Percentiles rank a stretch among this genome's conserved stretches.
These are phyloP conservation scores for Carassius gibelio DNA, from an alignment of 2,113 vertebrate genomes.

Conservation along the genomic window DNA sequence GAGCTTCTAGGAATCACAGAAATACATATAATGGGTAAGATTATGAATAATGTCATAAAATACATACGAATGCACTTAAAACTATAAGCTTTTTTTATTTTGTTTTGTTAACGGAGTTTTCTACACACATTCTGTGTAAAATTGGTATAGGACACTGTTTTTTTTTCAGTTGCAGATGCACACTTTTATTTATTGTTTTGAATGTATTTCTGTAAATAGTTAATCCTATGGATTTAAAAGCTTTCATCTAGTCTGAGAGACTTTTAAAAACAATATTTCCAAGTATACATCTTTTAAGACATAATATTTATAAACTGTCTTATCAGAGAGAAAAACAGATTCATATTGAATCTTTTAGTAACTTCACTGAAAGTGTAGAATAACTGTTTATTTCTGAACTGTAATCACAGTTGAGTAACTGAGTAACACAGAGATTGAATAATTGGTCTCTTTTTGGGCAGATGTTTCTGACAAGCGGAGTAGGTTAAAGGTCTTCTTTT, in stretches of 20 bases:
- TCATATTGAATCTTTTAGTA: constrained; percentile 91
- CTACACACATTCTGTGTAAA: constrained; percentile 46
- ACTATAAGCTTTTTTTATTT: constrained; percentile 51
- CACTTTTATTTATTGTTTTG: background rate
- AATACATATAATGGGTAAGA: constrained; percentile 24
- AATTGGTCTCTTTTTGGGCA: background rate
- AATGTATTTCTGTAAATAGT: constrained; percentile 41
- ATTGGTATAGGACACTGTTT: background rate
- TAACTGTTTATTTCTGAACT: background rate
- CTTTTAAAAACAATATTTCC: background rate
- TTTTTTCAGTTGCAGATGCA: too few species aligned
- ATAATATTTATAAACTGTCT: constrained; percentile 56
- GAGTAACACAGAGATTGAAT: background rate
- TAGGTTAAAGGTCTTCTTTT: background rate
- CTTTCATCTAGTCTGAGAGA: constrained; percentile 73
- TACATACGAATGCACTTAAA: background rate
- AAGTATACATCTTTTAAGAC: constrained; percentile 1
- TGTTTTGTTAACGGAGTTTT: constrained; percentile 57
- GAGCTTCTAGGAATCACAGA: background rate
- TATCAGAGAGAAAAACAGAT: constrained; percentile 76
- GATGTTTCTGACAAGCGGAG: background rate
- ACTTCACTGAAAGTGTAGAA: constrained; percentile 63
- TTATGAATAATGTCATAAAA: constrained; percentile 1
- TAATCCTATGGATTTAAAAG: constrained; percentile 87
- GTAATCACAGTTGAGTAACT: too few species aligned